Base-by-base conservation (phyloP, 2,113 vertebrate genomes). In the Petrocephalus zakoni region DNA sequence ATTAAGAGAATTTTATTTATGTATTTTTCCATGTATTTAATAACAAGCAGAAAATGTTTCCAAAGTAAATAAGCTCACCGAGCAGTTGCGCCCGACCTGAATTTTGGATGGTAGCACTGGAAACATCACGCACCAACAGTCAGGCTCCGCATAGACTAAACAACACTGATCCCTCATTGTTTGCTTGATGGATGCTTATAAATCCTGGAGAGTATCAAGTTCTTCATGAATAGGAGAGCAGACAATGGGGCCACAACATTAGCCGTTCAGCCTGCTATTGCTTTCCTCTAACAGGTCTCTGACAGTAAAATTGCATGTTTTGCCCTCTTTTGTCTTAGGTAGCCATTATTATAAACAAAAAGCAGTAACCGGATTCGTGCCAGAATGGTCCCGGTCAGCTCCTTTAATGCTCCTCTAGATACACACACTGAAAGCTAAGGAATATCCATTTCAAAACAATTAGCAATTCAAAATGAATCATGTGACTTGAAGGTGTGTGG, bases 241-340 rank as follows among this genome's bases (percentile, higher is more conserved):
- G 72, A 78, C 72, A 78, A 78, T 42, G 72, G 72, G 42, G 72
- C 72, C 72, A 78, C 34, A 78, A 78, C 72, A 78, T 78, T 78
- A 78, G 34, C 7, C 15, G 72, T 42, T 78, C 34, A 78, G 72
- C 34, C 72, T 42, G 72, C 72, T 78, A 78, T 78, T 34, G 17
- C 13, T 37, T 78, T 78, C 72, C 17, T 78, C 34, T 78, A 34
- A 42, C 72, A 78, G 72, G 72, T 78, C 72, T 78, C 5, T 78
- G 72, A 42, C 72, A 78, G 72, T 78, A 78, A 78, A 78, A 78
- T 78, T 78, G 34, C 72, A 78, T 42, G 72, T 78, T 78, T 42
- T 78, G 72, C 72, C 17, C 34, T 42, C 72, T 78, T 78, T 78
- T 78, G 72, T 78, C 72, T 78, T 42, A 78, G 29, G 72, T 78